Base-by-base conservation (phyloP, 2,888 invertebrate genomes). In the Euzetes globulus region DNA sequence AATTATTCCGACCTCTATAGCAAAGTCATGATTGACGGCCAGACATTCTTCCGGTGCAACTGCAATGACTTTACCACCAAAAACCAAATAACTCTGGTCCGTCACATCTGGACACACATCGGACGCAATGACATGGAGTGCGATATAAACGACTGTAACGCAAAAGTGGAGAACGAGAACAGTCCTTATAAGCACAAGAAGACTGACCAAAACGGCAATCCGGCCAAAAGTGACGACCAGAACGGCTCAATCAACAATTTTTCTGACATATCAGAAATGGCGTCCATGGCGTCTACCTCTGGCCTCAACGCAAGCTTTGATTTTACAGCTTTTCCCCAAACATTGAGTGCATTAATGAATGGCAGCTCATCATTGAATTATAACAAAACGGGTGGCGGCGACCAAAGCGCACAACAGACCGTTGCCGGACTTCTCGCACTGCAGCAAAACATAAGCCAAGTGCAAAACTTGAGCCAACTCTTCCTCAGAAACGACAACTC, bases 61-160 rank as follows among this genome's bases (percentile, higher is more conserved):
- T 33, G 52, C 17, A 71, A 52, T 60, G n/a, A 71, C 22, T 74
- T 74, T 27, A 52, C 50, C 11, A 71, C 74, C 17, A 71, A 71
- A 60, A 71, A 52, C 19, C 74, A 74, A 55, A 74, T 74, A 37
- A 71, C 71, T 25, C 45, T 74, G 11, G 63, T 74, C 11, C 71
- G 74, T 9, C 74, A 74, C 45, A 50, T 74, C 7, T 74, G 74
- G 74, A 50, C n/a, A 5, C 70, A 74, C 50, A 63, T 45, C 25
- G 74, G 74, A 22, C 29, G 50, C 11, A 71, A 27, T n/a, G 50
- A 47, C 2, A 71, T 71, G 17, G 33, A 41, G 3, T 74, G 74
- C 33, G 68, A 73, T 50, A 15, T 73, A n/a, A 55, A 71, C 19
- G 71, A 33, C 11, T 74, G 74, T 60, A 45, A 58, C 17, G 27